These are phyloP conservation scores for Malurus elegans DNA, from an alignment of 2,113 vertebrate species.

Conservation along the genomic window DNA sequence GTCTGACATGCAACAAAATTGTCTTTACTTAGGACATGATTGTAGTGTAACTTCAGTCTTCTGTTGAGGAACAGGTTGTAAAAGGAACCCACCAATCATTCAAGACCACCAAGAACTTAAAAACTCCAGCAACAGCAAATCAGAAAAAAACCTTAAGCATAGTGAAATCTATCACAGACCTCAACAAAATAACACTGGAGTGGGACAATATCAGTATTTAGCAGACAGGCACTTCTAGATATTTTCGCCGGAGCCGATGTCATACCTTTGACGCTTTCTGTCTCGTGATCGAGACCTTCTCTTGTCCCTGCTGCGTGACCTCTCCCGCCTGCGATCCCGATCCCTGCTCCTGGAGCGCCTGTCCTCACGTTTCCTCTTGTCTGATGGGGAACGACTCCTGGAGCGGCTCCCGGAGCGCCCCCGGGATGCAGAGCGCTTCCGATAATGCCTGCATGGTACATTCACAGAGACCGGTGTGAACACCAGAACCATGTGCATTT, in stretches of 20 bases:
- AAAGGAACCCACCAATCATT: neutral
- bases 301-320: conserved; percentile 90
- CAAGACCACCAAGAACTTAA: neutral
- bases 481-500: accelerated
- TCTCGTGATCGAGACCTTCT: conserved; percentile 92
- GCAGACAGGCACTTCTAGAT: accelerated
- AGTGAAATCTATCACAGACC: neutral
- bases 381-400: conserved; percentile 89
- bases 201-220: accelerated
- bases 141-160: neutral
- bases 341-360: conserved; percentile 81
- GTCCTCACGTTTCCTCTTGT: conserved; percentile 91
- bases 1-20: conserved; percentile 63
- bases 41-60: neutral
- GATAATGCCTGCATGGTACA: conserved; percentile 82
- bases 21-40: neutral
- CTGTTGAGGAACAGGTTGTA: neutral
- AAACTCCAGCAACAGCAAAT: neutral
- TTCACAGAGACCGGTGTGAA: accelerated
- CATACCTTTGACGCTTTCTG: conserved; percentile 87
- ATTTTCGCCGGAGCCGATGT: accelerated
- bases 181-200: neutral
- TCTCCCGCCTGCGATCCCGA: conserved; percentile 77
- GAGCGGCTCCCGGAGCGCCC: conserved; percentile 89
- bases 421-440: conserved; percentile 89